Evolutionary conservation across 1,140 invertebrate genomes (phyloP).

Genomic region (Metaphire vulgaris): DNA sequence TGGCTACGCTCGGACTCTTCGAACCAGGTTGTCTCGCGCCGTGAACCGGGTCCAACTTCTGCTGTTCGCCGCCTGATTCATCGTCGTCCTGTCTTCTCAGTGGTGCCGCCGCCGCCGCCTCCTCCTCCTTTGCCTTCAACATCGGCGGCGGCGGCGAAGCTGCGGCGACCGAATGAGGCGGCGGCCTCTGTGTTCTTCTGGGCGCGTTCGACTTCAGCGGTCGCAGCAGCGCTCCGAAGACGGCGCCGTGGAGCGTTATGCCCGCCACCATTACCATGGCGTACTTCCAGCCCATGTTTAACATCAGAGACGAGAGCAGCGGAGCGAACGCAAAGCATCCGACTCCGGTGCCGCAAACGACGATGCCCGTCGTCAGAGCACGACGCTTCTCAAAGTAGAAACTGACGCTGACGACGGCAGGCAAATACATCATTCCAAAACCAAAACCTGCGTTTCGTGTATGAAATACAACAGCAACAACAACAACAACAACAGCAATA

Average conservation of each 20-base stretch:
- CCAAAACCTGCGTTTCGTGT: constrained; percentile 77
- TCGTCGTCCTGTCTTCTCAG: background rate
- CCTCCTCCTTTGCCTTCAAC: background rate
- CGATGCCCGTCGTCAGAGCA: constrained; percentile 84
- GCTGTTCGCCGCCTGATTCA: background rate
- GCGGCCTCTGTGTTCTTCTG: background rate
- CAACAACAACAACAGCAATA: too few relatives aligned
- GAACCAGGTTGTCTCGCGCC: background rate
- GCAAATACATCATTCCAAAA: constrained; percentile 86
- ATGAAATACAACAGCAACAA: too few relatives aligned
- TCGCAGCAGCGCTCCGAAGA: constrained; percentile 65
- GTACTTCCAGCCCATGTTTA: constrained; percentile 70
- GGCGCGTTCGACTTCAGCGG: constrained; percentile 72
- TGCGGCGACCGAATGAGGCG: background rate
- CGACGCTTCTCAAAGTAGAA: constrained; percentile 85
- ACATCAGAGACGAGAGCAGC: constrained; percentile 4
- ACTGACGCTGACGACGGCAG: constrained; percentile 87
- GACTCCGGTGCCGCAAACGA: constrained; percentile 76
- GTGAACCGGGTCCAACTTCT: background rate
- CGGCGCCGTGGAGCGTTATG: constrained; percentile 81
- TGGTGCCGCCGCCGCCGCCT: too few relatives aligned
- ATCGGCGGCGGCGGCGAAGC: background rate
- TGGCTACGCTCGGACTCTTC: background rate
- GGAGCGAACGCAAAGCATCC: constrained; percentile 87
- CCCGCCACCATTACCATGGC: constrained; percentile 85